phyloP scores from a whole-genome alignment of 1,140 invertebrate genomes.

The Dreissena polymorpha region DNA sequence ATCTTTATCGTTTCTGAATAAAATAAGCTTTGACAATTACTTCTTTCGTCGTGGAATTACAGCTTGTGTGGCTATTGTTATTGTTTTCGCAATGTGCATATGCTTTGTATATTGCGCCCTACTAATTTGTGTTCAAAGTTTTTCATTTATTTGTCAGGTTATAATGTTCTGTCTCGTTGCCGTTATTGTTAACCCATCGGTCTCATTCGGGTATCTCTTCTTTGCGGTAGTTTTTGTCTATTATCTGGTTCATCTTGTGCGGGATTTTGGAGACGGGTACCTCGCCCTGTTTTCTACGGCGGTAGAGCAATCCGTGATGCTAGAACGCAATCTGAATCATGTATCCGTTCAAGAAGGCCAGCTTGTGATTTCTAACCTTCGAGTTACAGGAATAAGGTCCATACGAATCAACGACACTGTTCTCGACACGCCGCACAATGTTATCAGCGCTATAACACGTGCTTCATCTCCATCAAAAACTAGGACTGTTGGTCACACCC shows the following conservation, averaged over 20 bases:
- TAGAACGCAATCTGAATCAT: background rate
- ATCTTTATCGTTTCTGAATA: background rate
- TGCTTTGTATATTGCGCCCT: background rate
- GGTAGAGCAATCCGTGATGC: conserved; percentile 11
- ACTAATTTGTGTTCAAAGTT: conserved; percentile 34
- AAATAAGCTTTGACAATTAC: background rate
- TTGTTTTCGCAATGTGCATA: background rate
- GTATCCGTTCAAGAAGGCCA: conserved; percentile 10
- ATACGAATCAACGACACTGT: conserved; percentile 22
- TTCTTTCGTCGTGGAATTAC: background rate
- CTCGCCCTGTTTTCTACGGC: conserved; percentile 1
- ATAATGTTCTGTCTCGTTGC: conserved; percentile 28
- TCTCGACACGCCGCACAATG: conserved; percentile 15
- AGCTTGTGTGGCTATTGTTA: background rate
- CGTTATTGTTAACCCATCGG: conserved; percentile 43
- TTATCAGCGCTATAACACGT: background rate
- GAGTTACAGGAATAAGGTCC: background rate
- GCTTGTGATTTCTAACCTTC: conserved; percentile 13
- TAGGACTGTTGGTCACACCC: background rate
- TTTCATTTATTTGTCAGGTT: conserved; percentile 25
- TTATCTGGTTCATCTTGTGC: conserved; percentile 9
- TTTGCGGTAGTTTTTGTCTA: conserved; percentile 30
- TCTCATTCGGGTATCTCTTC: conserved; percentile 41
- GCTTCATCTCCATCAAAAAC: background rate
- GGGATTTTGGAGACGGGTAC: conserved; percentile 18